A percentile compares a stretch with the other conserved stretches of the same genome.
phyloP scores from a whole-genome alignment of 2,888 invertebrate species.

The Caenorhabditis macrosperma region DNA sequence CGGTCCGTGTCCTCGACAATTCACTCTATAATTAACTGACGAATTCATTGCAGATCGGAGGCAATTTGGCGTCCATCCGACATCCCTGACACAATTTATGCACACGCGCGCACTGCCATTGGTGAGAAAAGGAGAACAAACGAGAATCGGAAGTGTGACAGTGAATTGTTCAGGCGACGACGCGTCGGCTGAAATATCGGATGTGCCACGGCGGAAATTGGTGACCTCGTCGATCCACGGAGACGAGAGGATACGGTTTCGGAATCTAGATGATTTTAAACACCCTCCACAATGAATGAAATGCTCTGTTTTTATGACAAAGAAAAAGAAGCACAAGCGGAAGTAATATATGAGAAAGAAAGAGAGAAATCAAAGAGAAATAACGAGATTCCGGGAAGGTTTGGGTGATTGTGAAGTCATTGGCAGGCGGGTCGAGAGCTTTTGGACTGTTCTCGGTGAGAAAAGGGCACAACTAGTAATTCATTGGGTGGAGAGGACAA shows the following conservation, averaged over 20 bases:
- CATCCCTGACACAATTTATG: conserved; percentile 69
- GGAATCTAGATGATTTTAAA: conserved; percentile 33
- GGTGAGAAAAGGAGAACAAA: conserved; percentile 49
- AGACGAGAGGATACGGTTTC: conserved; percentile 45
- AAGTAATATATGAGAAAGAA: conserved; percentile 9
- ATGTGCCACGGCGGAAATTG: conserved; percentile 40
- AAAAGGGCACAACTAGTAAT: conserved; percentile 46
- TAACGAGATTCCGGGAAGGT: conserved; percentile 35
- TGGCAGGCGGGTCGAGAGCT: conserved; percentile 38
- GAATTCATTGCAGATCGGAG: conserved; percentile 26
- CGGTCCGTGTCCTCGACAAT: conserved; percentile 36
- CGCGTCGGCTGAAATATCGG: conserved; percentile 3
- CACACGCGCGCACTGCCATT: conserved; percentile 65
- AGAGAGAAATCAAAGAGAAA: conserved; percentile 7
- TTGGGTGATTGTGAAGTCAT: conserved; percentile 17
- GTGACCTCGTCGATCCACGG: conserved; percentile 58
- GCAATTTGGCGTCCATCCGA: conserved; percentile 25
- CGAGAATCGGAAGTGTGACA: background rate
- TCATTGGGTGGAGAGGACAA: conserved; percentile 16
- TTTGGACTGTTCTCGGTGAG: conserved; percentile 4
- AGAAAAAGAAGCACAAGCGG: conserved; percentile 38
- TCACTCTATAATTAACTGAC: conserved; percentile 41
- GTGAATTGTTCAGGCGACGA: conserved; percentile 25
- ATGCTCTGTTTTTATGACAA: conserved; percentile 24
- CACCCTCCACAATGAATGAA: conserved; percentile 1